Evolutionary conservation across 2,113 vertebrate genomes (phyloP).

Genomic region (Petroica traversi): DNA sequence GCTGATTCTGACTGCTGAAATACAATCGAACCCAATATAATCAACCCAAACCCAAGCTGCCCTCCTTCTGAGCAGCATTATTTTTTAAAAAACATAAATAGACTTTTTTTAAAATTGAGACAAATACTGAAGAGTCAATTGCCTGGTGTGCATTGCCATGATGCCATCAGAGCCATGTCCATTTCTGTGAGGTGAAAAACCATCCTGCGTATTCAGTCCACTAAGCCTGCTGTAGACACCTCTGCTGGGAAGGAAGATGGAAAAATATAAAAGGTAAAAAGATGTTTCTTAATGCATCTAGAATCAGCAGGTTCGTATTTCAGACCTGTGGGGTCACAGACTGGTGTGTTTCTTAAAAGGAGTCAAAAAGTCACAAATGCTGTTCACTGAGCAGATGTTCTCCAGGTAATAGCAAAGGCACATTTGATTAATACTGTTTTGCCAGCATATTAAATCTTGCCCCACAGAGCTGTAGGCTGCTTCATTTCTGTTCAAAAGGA

Average conservation of each 20-base stretch:
- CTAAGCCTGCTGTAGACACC: background rate
- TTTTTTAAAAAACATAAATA: background rate
- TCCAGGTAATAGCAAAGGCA: background rate
- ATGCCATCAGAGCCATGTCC: background rate
- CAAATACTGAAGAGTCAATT: background rate
- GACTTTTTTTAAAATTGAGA: background rate
- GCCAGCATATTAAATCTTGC: background rate
- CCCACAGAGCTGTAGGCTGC: background rate
- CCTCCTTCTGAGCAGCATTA: background rate
- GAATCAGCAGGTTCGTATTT: background rate
- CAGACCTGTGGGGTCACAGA: background rate
- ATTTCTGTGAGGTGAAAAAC: background rate
- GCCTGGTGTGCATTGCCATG: background rate
- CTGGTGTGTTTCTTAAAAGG: background rate
- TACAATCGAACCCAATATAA: background rate
- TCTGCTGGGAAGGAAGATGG: background rate
- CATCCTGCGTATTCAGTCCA: background rate
- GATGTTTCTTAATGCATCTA: background rate
- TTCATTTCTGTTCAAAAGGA: background rate
- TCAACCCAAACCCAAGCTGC: background rate
- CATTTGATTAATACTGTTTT: background rate
- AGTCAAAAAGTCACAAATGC: background rate
- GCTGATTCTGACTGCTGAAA: background rate
- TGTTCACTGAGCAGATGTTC: background rate
- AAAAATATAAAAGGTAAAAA: background rate